Percentiles rank a stretch among this genome's conserved stretches.
Conservation (phyloP, 2,888 invertebrate species). For the Drosophila meridionalis region DNA sequence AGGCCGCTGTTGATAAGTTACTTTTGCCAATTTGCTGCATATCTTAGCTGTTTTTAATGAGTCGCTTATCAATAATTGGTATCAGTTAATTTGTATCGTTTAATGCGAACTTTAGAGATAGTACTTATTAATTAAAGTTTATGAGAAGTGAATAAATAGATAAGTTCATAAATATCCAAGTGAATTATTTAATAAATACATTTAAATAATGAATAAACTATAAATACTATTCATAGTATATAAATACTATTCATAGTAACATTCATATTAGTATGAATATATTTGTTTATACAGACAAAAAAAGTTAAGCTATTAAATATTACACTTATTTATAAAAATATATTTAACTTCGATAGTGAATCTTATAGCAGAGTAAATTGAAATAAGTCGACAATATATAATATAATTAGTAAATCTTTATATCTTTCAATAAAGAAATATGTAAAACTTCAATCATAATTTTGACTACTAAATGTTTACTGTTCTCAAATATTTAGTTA, state of each 20-base stretch:
- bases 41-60: neutral
- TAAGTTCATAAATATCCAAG: too few species aligned
- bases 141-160: neutral
- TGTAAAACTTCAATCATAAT: neutral
- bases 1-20: slow-evolving; percentile 9
- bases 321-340: too few species aligned
- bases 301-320: too few species aligned
- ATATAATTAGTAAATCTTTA: neutral
- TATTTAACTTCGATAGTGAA: too few species aligned
- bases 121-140: neutral
- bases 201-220: too few species aligned
- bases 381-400: neutral
- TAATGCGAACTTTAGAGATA: neutral
- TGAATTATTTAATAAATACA: too few species aligned
- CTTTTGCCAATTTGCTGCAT: slow-evolving; percentile 1
- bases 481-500: neutral
- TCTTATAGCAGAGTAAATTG: neutral
- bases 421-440: neutral
- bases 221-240: too few species aligned
- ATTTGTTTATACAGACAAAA: too few species aligned
- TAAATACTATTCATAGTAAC: too few species aligned
- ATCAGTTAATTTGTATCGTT: neutral
- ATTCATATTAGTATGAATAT: too few species aligned
- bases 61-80: slow-evolving; percentile 28
- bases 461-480: neutral